These are phyloP conservation scores for Ceyx cyanopectus DNA, from an alignment of 2,113 vertebrate genomes.

Conservation along the genomic window DNA sequence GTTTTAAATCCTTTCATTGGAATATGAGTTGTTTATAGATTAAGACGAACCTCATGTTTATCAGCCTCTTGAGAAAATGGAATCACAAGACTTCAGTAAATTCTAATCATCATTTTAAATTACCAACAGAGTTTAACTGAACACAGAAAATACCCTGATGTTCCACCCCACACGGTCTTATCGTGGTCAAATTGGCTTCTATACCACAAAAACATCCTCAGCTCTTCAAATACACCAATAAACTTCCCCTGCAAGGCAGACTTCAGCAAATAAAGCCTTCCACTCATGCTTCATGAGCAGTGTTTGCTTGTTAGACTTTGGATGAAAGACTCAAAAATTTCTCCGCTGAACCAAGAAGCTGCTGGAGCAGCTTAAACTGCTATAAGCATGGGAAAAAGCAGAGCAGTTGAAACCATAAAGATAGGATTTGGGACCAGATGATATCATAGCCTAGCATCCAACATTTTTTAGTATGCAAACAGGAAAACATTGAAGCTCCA, in stretches of 20 bases:
- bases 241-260: conserved; percentile 12
- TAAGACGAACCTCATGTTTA: neutral
- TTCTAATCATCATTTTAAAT: conserved; percentile 40
- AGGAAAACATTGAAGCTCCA: conserved; percentile 3
- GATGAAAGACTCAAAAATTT: neutral
- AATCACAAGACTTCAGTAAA: conserved; percentile 32
- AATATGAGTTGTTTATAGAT: neutral
- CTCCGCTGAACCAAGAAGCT: neutral
- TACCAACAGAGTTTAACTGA: conserved; percentile 53
- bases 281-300: neutral
- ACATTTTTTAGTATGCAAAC: neutral
- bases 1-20: conserved; percentile 1
- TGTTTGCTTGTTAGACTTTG: neutral
- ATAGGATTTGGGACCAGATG: neutral
- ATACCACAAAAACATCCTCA: conserved; percentile 54
- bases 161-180: conserved; percentile 17
- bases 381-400: neutral
- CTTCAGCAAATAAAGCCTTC: neutral
- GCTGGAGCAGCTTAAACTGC: neutral
- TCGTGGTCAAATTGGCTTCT: neutral
- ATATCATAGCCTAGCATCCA: neutral
- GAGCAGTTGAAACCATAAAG: neutral
- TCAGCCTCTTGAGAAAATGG: conserved; percentile 26
- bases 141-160: conserved; percentile 42
- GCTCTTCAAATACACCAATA: conserved; percentile 25